phyloP scores from a whole-genome alignment of 2,113 vertebrate genomes.

The Apeltes quadracus region DNA sequence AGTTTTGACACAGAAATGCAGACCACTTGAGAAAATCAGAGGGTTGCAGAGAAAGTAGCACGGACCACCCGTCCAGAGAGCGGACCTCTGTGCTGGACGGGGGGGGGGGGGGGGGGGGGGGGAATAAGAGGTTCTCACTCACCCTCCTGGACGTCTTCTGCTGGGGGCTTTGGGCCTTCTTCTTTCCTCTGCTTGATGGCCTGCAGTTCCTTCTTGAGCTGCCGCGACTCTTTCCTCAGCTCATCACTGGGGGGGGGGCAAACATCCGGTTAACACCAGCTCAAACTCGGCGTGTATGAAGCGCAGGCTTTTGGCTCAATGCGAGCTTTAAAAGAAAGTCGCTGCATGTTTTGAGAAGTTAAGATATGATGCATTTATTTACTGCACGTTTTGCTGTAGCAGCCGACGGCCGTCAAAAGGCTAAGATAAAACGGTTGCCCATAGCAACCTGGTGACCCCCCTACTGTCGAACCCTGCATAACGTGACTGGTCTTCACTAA shows the following conservation, averaged over 20 bases:
- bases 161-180: constrained; percentile 74
- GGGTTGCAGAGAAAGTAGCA: constrained; percentile 59
- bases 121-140: constrained; percentile 47
- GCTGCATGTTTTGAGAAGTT: neutral
- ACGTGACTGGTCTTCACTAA: constrained; percentile 7
- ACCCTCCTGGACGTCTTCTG: constrained; percentile 83
- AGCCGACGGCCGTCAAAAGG: neutral
- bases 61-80: constrained; percentile 56
- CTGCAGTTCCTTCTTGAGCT: constrained; percentile 92
- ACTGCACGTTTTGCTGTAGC: neutral
- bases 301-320: constrained; percentile 6
- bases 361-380: neutral
- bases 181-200: constrained; percentile 92
- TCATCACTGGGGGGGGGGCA: constrained; percentile 87
- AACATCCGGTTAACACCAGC: constrained; percentile 20
- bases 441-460: neutral
- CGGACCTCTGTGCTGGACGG: neutral
- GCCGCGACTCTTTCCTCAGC: constrained; percentile 91
- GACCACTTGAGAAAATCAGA: constrained; percentile 70
- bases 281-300: neutral
- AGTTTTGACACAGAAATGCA: too few species aligned
- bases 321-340: neutral
- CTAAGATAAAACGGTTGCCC: neutral
- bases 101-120: neutral
- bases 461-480: neutral